Conservation (phyloP, 2,113 vertebrate genomes). For the Apistogramma diplotaenia region DNA sequence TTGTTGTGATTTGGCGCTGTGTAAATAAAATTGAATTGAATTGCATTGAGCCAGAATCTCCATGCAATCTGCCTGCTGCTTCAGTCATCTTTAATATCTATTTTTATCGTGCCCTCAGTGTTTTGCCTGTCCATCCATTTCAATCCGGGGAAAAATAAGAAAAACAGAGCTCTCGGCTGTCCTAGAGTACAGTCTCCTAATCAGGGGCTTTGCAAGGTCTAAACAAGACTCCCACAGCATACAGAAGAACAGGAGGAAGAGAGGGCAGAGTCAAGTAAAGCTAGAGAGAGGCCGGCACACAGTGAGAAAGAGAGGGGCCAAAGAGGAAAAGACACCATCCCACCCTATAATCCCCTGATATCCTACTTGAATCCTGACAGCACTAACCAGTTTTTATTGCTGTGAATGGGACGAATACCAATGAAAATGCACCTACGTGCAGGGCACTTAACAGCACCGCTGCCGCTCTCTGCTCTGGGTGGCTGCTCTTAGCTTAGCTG, state of each 20-base stretch:
- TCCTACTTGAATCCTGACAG: slow-evolving; percentile 55
- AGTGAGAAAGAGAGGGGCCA: background rate
- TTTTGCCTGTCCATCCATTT: slow-evolving; percentile 26
- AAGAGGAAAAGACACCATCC: slow-evolving; percentile 32
- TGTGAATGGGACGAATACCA: slow-evolving; percentile 32
- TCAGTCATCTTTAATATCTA: background rate
- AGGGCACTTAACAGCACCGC: slow-evolving; percentile 8
- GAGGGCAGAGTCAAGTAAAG: background rate
- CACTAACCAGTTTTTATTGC: slow-evolving; percentile 44
- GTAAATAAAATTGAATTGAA: no score
- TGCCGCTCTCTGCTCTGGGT: slow-evolving; percentile 3
- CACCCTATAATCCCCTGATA: slow-evolving; percentile 35
- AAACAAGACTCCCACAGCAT: slow-evolving; percentile 34
- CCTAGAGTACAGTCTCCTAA: slow-evolving; percentile 31
- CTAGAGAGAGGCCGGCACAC: background rate
- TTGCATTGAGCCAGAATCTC: background rate
- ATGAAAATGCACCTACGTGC: slow-evolving; percentile 26
- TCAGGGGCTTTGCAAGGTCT: slow-evolving; percentile 40
- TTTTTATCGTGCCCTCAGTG: background rate
- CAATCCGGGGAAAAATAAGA: background rate
- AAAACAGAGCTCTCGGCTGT: slow-evolving; percentile 37
- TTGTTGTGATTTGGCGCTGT: no score
- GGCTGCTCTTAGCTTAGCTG: background rate
- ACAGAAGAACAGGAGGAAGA: slow-evolving; percentile 1
- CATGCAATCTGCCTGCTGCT: background rate